A percentile compares a stretch with the other conserved stretches of the same genome.
phyloP scores from a whole-genome alignment of 2,113 vertebrate genomes.

The Grallaria varia region DNA sequence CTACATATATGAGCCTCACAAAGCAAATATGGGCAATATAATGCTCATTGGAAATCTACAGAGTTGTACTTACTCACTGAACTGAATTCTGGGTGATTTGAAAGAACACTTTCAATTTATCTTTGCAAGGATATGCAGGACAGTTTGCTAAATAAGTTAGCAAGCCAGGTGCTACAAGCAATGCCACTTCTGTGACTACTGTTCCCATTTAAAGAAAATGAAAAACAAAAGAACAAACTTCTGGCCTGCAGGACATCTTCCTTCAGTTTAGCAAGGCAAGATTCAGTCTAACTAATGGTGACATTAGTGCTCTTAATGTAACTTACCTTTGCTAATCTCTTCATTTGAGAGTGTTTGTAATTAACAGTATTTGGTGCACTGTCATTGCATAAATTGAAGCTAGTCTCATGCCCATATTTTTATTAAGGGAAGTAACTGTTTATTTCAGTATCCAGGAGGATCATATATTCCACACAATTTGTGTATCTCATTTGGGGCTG shows the following conservation, averaged over 20 bases:
- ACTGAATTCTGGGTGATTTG: background rate
- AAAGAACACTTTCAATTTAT: background rate
- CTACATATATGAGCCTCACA: background rate
- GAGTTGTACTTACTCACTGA: background rate
- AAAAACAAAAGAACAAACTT: background rate
- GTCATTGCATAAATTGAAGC: background rate
- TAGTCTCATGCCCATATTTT: background rate
- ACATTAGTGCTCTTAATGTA: background rate
- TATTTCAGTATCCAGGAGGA: background rate
- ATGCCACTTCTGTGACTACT: background rate
- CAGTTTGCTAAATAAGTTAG: background rate
- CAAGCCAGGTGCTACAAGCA: background rate
- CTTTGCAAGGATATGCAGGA: background rate
- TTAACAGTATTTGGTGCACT: background rate
- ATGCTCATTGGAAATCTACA: background rate
- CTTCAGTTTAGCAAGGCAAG: background rate
- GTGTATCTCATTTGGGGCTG: background rate
- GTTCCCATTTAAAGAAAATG: background rate
- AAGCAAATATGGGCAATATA: background rate
- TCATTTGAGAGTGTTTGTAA: accelerated
- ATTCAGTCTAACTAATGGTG: background rate
- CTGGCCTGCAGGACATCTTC: background rate
- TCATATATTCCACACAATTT: background rate
- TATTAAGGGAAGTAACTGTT: background rate
- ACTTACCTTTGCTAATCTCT: background rate